These are phyloP conservation scores for Diachasmimorpha longicaudata DNA, from an alignment of 1,140 invertebrate genomes.

Conservation along the genomic window DNA sequence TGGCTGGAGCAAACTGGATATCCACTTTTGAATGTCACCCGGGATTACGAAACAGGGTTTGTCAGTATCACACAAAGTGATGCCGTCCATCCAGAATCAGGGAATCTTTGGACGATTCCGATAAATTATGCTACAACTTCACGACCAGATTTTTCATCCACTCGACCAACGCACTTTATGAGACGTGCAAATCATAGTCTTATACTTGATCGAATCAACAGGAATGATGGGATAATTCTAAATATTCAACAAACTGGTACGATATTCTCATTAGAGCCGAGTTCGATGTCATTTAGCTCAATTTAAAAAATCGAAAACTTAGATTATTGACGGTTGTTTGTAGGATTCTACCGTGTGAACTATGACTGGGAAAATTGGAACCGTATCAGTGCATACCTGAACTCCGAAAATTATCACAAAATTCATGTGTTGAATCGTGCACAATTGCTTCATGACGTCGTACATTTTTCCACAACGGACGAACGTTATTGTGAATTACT, in stretches of 20 bases:
- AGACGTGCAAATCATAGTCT: conserved; percentile 34
- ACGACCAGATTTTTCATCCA: conserved; percentile 45
- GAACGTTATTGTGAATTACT: background rate
- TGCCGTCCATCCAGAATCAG: background rate
- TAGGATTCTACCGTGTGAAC: conserved; percentile 29
- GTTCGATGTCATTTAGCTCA: too few relatives aligned
- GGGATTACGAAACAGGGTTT: conserved; percentile 23
- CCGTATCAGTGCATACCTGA: conserved; percentile 19
- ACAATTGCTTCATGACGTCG: conserved; percentile 19
- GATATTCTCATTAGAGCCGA: conserved; percentile 32
- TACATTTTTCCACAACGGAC: background rate
- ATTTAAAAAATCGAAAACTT: too few relatives aligned
- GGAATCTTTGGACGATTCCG: conserved; percentile 60
- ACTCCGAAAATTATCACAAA: conserved; percentile 24
- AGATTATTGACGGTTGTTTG: too few relatives aligned
- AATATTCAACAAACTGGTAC: conserved; percentile 44
- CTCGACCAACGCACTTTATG: conserved; percentile 53
- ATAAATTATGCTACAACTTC: conserved; percentile 56
- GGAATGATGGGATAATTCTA: conserved; percentile 49
- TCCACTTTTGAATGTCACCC: conserved; percentile 63
- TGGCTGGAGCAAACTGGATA: conserved; percentile 69
- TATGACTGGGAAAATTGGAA: conserved; percentile 29
- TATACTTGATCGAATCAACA: conserved; percentile 26
- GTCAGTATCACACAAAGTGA: conserved; percentile 10
- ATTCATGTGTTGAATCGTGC: conserved; percentile 29